Evolutionary conservation across 2,888 invertebrate species (phyloP), one percentile per base, ranked within the genome.

Genomic region (Megaustenia siamemsis): DNA sequence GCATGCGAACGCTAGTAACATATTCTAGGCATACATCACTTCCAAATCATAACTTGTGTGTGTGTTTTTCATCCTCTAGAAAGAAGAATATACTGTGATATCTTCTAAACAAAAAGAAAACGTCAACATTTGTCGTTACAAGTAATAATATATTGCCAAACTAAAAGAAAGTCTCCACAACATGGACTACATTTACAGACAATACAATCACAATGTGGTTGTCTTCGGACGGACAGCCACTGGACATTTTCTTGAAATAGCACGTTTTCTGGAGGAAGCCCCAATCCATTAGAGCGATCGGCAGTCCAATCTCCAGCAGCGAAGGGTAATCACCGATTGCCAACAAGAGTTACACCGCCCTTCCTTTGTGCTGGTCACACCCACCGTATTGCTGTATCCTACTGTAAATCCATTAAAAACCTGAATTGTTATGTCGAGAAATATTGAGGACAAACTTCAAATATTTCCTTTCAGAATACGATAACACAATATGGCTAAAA

Each of bases 361-460:
- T 10, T 28, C 21, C 15, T 40, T 78, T 78, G 78, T 78, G 10
- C 12, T 28, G 10, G 10, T 63, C 78, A 78, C 78, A 63, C 43
- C 40, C 63, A 18, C 60, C 63, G 78, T 63, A 78, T 78, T 43
- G 15, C 28, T 0, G 40, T 43, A 24, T 32, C 53, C 53, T 38
- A 76, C 76, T 35, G 76, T 76, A 32, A 76, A 76, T 76, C 53
- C 53, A 76, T 56, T 76, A 53, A 76, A 35, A 56, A 32, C 76
- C 35, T 76, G 18, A 53, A 21, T 53, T 49, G 10, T 35, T 76
- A 32, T 21, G 56, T 38, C 15, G 21, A 0, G 28, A 18, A 24
- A 32, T 21, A 56, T 21, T 38, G 12, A 4, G 32, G 53, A 76
- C 76, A 76, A 76, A 76, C 53, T 35, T 28, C 18, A 53, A 76